Evolutionary conservation across 2,113 vertebrate genomes (phyloP).

Genomic region (Chloebia gouldiae): DNA sequence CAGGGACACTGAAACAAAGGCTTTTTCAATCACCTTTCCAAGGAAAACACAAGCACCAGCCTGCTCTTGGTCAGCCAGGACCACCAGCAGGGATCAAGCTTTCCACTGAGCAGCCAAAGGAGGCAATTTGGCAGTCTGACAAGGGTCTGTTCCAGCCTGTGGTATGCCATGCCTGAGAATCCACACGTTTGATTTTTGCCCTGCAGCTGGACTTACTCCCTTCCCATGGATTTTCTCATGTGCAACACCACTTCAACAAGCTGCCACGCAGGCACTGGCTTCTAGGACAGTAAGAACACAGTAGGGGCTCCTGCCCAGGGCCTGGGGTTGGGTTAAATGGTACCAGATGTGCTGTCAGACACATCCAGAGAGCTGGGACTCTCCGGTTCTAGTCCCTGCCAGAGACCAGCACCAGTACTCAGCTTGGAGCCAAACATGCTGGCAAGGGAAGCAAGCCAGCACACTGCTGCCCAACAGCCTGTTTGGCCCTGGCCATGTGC

Average conservation of each 20-base stretch:
- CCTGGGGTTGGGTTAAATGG: background rate
- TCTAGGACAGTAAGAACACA: background rate
- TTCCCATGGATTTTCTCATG: background rate
- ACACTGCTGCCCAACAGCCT: background rate
- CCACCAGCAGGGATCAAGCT: background rate
- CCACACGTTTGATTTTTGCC: rapidly evolving
- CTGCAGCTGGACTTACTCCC: background rate
- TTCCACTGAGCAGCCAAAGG: background rate
- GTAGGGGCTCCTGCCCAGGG: background rate
- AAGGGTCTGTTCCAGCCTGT: background rate
- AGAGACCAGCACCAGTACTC: background rate
- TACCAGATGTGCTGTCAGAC: background rate
- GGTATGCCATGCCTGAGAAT: background rate
- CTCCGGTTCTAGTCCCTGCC: background rate
- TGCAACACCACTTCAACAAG: background rate
- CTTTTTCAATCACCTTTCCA: background rate
- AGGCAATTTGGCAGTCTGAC: background rate
- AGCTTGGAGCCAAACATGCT: background rate
- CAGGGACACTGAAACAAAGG: background rate
- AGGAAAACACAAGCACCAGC: background rate
- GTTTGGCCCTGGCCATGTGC: background rate
- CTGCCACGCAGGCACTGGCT: background rate
- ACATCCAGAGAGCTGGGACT: background rate
- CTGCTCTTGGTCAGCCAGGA: background rate
- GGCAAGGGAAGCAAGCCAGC: background rate